Percentiles rank a stretch among this genome's conserved stretches.
Evolutionary conservation across 2,113 vertebrate species (phyloP).

Genomic region (Trematocara stigmaticum): DNA sequence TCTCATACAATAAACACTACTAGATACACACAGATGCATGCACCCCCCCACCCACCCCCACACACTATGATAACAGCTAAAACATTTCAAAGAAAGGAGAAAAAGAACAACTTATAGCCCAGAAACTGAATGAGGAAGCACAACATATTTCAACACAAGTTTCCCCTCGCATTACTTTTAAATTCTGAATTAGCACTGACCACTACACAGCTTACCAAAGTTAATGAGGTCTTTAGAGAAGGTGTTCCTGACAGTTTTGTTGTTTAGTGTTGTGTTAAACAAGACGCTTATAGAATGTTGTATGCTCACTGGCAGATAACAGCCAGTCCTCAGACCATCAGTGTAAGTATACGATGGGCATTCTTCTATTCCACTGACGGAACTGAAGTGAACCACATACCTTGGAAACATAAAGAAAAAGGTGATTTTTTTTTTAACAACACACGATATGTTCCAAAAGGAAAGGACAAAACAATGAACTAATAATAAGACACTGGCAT

Average conservation of each 20-base stretch:
- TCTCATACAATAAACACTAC: not conserved
- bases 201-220: rapidly evolving
- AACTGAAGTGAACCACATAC: too few species aligned
- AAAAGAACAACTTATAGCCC: not conserved
- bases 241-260: slow-evolving; percentile 6
- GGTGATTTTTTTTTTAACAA: not conserved
- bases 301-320: not conserved
- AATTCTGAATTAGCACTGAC: rapidly evolving
- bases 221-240: rapidly evolving
- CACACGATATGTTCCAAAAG: not conserved
- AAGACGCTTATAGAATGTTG: rapidly evolving
- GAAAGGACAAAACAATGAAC: not conserved
- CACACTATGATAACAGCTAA: not conserved
- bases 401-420: not conserved
- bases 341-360: not conserved
- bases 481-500: rapidly evolving
- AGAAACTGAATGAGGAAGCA: not conserved
- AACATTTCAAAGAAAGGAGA: not conserved
- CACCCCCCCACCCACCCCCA: rapidly evolving
- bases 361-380: not conserved
- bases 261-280: slow-evolving; percentile 35
- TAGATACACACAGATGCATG: not conserved
- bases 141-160: not conserved
- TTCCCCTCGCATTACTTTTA: not conserved
- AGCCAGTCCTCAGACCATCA: not conserved